phyloP scores from a whole-genome alignment of 2,888 invertebrate species.

The Drepana falcataria region DNA sequence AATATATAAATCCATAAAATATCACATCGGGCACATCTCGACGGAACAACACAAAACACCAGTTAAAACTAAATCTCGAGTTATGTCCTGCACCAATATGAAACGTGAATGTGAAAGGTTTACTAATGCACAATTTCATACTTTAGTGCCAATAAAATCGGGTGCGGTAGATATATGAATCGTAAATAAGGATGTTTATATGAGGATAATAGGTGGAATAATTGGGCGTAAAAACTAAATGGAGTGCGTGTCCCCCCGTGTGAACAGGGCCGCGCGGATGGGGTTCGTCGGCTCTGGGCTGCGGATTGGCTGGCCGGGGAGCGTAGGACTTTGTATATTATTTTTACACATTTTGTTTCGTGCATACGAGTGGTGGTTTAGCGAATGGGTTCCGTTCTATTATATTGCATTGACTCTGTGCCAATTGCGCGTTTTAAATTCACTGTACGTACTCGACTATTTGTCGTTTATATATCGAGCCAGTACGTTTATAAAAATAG shows the following conservation, averaged over 20 bases:
- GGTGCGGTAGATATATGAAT: slow-evolving; percentile 46
- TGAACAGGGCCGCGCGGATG: slow-evolving; percentile 28
- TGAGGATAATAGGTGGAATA: slow-evolving; percentile 63
- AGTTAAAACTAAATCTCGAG: slow-evolving; percentile 64
- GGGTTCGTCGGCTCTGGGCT: slow-evolving; percentile 19
- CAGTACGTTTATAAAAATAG: too few species aligned
- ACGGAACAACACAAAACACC: slow-evolving; percentile 47
- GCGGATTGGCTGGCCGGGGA: slow-evolving; percentile 40
- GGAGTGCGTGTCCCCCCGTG: slow-evolving; percentile 36
- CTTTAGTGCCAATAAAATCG: slow-evolving; percentile 71
- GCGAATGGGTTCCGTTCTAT: not conserved
- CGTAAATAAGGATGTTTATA: slow-evolving; percentile 67
- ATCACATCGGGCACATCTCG: slow-evolving; percentile 48
- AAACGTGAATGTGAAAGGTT: slow-evolving; percentile 61
- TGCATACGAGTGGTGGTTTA: slow-evolving; percentile 18
- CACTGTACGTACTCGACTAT: too few species aligned
- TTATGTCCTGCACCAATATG: slow-evolving; percentile 58
- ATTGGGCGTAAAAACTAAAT: slow-evolving; percentile 63
- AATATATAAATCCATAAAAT: slow-evolving; percentile 64
- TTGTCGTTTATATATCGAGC: too few species aligned
- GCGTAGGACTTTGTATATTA: slow-evolving; percentile 40
- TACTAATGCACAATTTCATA: slow-evolving; percentile 70
- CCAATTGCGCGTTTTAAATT: too few species aligned
- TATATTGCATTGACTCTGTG: not conserved
- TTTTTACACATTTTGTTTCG: slow-evolving; percentile 20